Evolutionary conservation across 2,888 invertebrate genomes (phyloP).

Genomic region (Brachypalpus laphriformis): DNA sequence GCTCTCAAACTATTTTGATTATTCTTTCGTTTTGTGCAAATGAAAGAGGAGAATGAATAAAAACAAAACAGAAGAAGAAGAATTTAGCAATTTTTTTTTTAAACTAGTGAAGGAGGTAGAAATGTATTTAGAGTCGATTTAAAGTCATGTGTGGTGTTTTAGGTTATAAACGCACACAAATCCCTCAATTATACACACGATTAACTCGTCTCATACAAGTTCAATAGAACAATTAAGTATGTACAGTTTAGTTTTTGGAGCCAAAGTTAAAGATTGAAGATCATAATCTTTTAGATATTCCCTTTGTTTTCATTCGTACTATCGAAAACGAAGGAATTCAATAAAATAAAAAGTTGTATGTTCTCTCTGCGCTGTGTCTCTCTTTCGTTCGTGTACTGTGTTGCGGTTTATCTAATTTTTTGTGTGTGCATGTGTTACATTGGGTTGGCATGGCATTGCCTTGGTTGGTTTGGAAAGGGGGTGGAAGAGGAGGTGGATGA

Average conservation of each 20-base stretch:
- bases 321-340: constrained; percentile 1
- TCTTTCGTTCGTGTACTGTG: not conserved
- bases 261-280: not conserved
- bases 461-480: not conserved
- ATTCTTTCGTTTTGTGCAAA: constrained; percentile 3
- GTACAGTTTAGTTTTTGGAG: not conserved
- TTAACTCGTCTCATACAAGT: not conserved
- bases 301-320: not conserved
- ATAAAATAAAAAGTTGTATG: constrained; percentile 27
- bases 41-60: constrained; percentile 48
- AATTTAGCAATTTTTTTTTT: constrained; percentile 6
- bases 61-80: constrained; percentile 55
- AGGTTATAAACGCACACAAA: not conserved
- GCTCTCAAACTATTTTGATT: constrained; percentile 65
- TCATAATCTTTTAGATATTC: not conserved
- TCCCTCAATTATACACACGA: not conserved
- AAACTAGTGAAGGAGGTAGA: not conserved
- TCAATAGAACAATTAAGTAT: constrained; percentile 28
- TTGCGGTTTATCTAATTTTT: constrained; percentile 46
- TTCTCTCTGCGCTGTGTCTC: not conserved
- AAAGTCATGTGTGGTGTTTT: not conserved
- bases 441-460: not conserved
- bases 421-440: constrained; percentile 46
- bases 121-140: not conserved
- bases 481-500: constrained; percentile 7